Conservation (phyloP, 2,797 vertebrate species). For the Chaetophractus vellerosus region DNA sequence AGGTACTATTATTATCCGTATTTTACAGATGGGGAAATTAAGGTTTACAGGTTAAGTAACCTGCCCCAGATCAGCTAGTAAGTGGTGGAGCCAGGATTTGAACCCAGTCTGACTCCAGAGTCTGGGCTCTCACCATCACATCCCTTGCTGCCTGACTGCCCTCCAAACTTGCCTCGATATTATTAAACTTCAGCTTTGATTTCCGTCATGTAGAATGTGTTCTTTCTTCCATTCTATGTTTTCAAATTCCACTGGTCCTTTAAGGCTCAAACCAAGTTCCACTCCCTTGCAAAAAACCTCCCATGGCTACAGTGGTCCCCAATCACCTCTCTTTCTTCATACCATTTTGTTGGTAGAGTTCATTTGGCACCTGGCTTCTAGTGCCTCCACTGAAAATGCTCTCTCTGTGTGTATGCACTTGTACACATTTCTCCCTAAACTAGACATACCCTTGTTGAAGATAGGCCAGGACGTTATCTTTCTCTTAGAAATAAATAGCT, state of each 20-base stretch:
- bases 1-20: neutral
- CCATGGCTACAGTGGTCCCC: neutral
- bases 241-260: neutral
- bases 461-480: neutral
- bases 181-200: neutral
- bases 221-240: neutral
- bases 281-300: neutral
- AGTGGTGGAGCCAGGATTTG: neutral
- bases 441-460: neutral
- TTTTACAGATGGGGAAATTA: neutral
- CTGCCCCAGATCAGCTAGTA: neutral
- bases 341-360: neutral
- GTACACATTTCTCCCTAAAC: neutral
- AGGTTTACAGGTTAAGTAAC: neutral
- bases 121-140: neutral
- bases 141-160: neutral
- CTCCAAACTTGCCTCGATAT: too few relatives aligned
- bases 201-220: neutral
- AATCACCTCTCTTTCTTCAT: neutral
- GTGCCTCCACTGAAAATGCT: neutral
- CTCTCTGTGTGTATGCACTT: neutral
- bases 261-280: neutral
- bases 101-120: neutral
- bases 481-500: constrained; percentile 16
- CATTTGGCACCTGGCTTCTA: neutral